Base-by-base conservation (phyloP, 2,113 vertebrate species). In the Istiophorus platypterus region DNA sequence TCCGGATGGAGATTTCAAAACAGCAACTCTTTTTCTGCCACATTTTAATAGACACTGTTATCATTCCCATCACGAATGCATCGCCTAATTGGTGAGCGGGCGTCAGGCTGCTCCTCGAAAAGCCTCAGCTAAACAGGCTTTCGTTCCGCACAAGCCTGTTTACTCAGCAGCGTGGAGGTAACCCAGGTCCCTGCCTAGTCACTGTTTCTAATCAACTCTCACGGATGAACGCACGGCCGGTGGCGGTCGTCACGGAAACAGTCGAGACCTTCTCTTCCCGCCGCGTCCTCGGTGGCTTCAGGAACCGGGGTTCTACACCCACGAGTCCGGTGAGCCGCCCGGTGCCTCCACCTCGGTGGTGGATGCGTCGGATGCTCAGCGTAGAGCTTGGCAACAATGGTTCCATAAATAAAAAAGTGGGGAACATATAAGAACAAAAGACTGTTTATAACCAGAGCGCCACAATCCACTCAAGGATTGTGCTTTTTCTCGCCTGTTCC, bases 231-330 rank as follows among this genome's bases (percentile, higher is more conserved):
- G 67, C 24, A 9, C 12, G 0, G 39, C 71, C 18, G 7, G 49
- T 20, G 2, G 39, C 47, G 5, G 85, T 90, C 26, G 68, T 57
- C 78, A 84, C 18, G 31, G 81, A 82, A 82, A 86, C 81, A 2
- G 61, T 9, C 10, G 64, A 69, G 37, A 39, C 62, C 37, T 17
- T 22, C n/a, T 51, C 27, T 74, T 69, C 59, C 64, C 66, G 81
- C 37, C 57, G 29, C 6, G 24, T 81, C 68, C 75, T 86, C 59
- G 63, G 88, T 76, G 71, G 77, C 84, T 41, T 56, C 10, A 74
- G 67, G 70, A 69, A 45, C 72, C 5, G 31, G 52, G 71, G 45
- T 74, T 73, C n/a, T 15, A n/a, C 22, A 72, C 66, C 68, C 47
- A 45, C 31, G 37, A 61, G 54, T 77, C 75, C 67, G 51, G 66